A percentile compares a stretch with the other conserved stretches of the same genome.
phyloP scores from a whole-genome alignment of 2,888 invertebrate genomes.

The Allophyes oxyacanthae region DNA sequence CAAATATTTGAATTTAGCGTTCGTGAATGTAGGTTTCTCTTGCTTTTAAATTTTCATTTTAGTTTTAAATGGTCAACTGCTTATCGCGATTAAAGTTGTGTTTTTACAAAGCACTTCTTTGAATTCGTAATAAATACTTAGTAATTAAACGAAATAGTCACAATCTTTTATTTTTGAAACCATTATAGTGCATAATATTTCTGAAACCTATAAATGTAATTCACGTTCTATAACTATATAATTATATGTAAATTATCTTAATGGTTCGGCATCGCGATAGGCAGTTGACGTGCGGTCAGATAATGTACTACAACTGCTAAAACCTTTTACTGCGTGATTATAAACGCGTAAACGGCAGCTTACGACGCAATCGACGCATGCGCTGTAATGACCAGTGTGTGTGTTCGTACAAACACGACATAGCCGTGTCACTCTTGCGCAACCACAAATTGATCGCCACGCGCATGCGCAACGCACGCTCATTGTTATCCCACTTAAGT shows the following conservation, averaged over 20 bases:
- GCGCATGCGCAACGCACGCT: conserved; percentile 44
- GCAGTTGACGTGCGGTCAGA: conserved; percentile 37
- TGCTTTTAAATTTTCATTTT: conserved; percentile 33
- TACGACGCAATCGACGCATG: conserved; percentile 56
- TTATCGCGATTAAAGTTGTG: conserved; percentile 34
- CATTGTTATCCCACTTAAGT: conserved; percentile 68
- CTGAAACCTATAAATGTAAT: conserved; percentile 29
- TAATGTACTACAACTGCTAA: conserved; percentile 40
- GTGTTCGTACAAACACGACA: conserved; percentile 41
- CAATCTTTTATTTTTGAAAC: conserved; percentile 5
- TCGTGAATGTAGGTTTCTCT: conserved; percentile 20
- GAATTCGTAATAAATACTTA: conserved; percentile 11
- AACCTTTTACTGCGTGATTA: conserved; percentile 54
- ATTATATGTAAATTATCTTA: conserved; percentile 49
- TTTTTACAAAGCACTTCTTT: conserved; percentile 28
- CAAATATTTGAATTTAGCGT: conserved; percentile 46
- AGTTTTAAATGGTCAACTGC: too few species aligned
- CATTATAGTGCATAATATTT: conserved; percentile 19
- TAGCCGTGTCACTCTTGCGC: conserved; percentile 41
- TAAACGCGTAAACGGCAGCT: conserved; percentile 53
- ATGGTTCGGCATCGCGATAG: conserved; percentile 40
- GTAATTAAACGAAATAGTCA: not conserved
- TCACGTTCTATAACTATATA: conserved; percentile 32
- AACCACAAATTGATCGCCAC: conserved; percentile 57
- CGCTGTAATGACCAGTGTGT: conserved; percentile 54